These are phyloP conservation scores for Philonicus albiceps DNA, from an alignment of 2,888 invertebrate genomes.

Conservation along the genomic window DNA sequence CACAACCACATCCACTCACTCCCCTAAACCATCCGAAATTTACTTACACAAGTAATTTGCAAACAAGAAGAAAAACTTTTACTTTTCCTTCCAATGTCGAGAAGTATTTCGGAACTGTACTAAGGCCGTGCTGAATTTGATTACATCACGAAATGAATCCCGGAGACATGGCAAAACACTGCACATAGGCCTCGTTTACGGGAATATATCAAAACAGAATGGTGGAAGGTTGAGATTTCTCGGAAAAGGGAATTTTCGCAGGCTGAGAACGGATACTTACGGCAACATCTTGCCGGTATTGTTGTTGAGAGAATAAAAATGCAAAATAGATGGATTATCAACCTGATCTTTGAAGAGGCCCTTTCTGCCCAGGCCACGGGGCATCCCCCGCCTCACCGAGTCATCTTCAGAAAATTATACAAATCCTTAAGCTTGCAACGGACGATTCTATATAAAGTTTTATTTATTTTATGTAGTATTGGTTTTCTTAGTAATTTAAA, in stretches of 20 bases:
- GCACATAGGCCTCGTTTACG: neutral
- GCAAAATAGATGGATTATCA: slow-evolving; percentile 35
- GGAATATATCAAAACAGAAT: slow-evolving; percentile 4
- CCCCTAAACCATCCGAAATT: neutral
- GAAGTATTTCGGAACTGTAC: neutral
- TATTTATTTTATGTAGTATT: too few species aligned
- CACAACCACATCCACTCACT: neutral
- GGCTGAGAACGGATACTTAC: neutral
- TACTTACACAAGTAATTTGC: neutral
- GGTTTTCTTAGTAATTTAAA: too few species aligned
- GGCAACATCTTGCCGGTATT: slow-evolving; percentile 16
- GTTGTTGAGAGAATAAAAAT: slow-evolving; percentile 13
- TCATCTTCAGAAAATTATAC: neutral
- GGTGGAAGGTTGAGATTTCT: neutral
- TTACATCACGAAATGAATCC: neutral
- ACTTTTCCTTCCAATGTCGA: neutral
- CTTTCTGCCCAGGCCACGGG: neutral
- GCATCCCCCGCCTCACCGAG: neutral
- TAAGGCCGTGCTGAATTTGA: neutral
- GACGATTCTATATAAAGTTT: neutral
- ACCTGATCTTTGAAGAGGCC: slow-evolving; percentile 1
- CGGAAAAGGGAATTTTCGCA: neutral
- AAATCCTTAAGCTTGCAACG: neutral
- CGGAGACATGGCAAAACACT: neutral
- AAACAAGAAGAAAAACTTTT: neutral